These are phyloP conservation scores for Dipodomys ordii DNA, from an alignment of 2,113 vertebrate genomes.

Conservation along the genomic window DNA sequence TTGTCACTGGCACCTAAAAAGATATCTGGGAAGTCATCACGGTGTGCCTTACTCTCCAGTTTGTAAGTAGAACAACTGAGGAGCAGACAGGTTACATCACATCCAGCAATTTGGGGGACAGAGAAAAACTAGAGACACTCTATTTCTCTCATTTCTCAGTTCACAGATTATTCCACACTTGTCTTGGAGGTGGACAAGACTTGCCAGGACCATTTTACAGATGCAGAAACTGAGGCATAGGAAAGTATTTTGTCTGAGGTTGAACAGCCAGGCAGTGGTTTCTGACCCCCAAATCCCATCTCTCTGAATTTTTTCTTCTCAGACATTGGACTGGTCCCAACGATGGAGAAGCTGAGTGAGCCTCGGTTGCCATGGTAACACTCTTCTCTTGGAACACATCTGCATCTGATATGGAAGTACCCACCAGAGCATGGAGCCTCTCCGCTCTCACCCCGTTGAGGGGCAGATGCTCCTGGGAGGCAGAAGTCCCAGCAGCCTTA, in stretches of 20 bases:
- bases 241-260: not conserved
- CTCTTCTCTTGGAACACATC: not conserved
- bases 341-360: not conserved
- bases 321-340: not conserved
- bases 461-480: not conserved
- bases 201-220: not conserved
- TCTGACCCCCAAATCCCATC: not conserved
- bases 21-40: not conserved
- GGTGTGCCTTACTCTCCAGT: not conserved
- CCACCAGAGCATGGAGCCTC: not conserved
- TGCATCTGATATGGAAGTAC: too few species aligned
- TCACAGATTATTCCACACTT: not conserved
- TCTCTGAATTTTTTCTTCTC: not conserved
- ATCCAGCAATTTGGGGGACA: not conserved
- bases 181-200: not conserved
- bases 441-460: not conserved
- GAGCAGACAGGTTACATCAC: not conserved
- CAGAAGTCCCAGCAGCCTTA: not conserved
- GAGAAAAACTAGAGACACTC: not conserved
- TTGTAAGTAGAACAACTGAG: not conserved
- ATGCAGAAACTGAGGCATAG: conserved; percentile 10
- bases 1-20: not conserved
- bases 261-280: not conserved
- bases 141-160: not conserved
- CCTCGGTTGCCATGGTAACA: conserved; percentile 64